A percentile compares a stretch with the other conserved stretches of the same genome.
These are phyloP conservation scores for Brachycybe producta DNA, from an alignment of 2,888 invertebrate genomes.

Conservation along the genomic window DNA sequence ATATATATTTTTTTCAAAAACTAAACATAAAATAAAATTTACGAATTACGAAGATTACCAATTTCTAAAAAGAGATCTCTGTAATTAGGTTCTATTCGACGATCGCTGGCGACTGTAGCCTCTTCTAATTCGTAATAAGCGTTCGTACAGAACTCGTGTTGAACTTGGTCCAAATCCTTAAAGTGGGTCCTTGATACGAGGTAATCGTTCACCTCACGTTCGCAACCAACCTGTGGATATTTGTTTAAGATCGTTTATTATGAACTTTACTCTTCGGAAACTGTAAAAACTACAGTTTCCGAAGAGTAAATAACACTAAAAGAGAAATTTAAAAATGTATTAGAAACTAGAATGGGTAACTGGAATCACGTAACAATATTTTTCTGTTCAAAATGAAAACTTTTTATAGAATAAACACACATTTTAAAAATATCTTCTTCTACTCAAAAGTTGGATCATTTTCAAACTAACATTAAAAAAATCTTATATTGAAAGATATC, in stretches of 20 bases:
- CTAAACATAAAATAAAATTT: not conserved
- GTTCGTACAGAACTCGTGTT: constrained; percentile 18
- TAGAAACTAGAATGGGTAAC: no score
- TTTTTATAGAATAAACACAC: no score
- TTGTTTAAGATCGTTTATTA: no score
- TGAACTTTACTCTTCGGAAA: not conserved
- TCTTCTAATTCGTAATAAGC: constrained; percentile 18
- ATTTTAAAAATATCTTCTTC: no score
- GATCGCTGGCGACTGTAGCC: constrained; percentile 4
- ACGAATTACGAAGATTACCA: constrained; percentile 7
- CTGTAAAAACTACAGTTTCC: no score
- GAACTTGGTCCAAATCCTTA: constrained; percentile 15
- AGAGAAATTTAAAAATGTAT: no score
- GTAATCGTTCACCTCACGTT: constrained; percentile 16
- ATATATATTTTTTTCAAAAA: not conserved
- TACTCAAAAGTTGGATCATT: no score
- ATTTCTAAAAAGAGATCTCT: constrained; percentile 16
- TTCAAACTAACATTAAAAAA: no score
- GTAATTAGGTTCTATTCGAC: constrained; percentile 7
- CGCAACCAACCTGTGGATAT: constrained; percentile 16
- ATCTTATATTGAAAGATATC: no score
- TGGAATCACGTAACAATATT: no score
- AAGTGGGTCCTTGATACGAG: constrained; percentile 8
- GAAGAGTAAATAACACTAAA: no score
- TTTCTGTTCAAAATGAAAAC: no score